Evolutionary conservation across 2,797 vertebrate species (phyloP), one percentile per base, ranked within the genome.

Genomic region (Melanotaenia nigrans): DNA sequence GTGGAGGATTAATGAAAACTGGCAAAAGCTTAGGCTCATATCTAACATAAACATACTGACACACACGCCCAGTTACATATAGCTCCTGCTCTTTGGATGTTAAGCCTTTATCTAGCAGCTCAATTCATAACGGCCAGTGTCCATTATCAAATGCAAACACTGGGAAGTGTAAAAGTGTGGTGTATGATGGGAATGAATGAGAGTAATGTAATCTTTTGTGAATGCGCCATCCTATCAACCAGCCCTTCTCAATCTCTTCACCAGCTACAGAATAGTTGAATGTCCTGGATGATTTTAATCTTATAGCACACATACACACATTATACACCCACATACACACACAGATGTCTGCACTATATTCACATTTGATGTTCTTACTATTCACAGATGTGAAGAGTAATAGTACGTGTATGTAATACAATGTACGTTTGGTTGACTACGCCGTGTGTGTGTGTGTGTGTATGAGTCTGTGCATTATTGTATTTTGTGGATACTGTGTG

Each of bases 121-220:
- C 72, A 79, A 59, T 79, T 64, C 66, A 76, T 79, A 87, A 72
- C 55, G 85, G 75, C 54, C 64, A 62, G 73, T 64, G 71, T 90
- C 83, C 71, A 79, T 91, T 89, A 85, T 86, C 74, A 88, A 80
- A 85, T 84, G 78, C 81, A 70, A 74, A 80, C 68, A 83, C 58
- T 70, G 74, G 64, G 32, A 57, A 63, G 58, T 55, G 84, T 35
- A 28, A 66, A 70, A 68, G 73, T 78, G 74, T 45, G 66, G 42
- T 53, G 61, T 58, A 51, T 60, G 45, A 75, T 60, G n/a, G 57
- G 77, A 60, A 75, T 67, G 71, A 73, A 79, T 74, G 87, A 82
- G 64, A 79, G 78, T 84, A 90, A 88, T 89, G 80, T 90, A 90
- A 90, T 92, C 88, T 89, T 85, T 87, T 83, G 89, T 87, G 83